phyloP scores from a whole-genome alignment of 2,113 vertebrate species.

The Maccullochella peelii region DNA sequence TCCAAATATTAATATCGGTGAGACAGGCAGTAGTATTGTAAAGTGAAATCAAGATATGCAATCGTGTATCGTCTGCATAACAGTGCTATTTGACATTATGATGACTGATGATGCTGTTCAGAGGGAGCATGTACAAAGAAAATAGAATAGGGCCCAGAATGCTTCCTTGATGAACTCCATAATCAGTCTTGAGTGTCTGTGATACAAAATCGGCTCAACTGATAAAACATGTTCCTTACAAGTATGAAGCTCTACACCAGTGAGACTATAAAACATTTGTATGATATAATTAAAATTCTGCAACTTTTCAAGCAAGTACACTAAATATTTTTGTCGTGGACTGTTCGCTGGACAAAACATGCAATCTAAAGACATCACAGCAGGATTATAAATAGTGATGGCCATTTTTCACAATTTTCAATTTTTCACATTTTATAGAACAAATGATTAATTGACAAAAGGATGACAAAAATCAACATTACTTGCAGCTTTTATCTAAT shows the following conservation, averaged over 20 bases:
- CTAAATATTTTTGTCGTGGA: neutral
- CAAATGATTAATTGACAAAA: neutral
- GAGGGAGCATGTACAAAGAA: too few relatives aligned
- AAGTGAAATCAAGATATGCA: too few relatives aligned
- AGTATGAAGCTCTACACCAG: too few relatives aligned
- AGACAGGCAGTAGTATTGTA: too few relatives aligned
- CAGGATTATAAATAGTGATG: neutral
- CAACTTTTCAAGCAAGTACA: neutral
- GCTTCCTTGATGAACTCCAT: neutral
- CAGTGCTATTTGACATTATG: neutral
- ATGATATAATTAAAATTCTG: too few relatives aligned
- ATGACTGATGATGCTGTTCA: neutral
- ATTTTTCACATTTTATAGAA: neutral
- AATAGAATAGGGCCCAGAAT: neutral
- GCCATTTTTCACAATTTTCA: neutral
- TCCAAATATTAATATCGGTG: too few relatives aligned
- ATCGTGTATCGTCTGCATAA: too few relatives aligned
- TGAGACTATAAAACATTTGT: too few relatives aligned
- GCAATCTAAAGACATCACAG: neutral
- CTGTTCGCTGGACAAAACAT: neutral
- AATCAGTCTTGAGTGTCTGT: neutral
- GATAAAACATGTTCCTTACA: neutral
- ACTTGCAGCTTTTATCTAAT: slow-evolving; percentile 4
- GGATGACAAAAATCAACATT: neutral
- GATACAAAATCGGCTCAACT: neutral